Conservation (phyloP, 2,113 vertebrate species). For the Gyps fulvus region DNA sequence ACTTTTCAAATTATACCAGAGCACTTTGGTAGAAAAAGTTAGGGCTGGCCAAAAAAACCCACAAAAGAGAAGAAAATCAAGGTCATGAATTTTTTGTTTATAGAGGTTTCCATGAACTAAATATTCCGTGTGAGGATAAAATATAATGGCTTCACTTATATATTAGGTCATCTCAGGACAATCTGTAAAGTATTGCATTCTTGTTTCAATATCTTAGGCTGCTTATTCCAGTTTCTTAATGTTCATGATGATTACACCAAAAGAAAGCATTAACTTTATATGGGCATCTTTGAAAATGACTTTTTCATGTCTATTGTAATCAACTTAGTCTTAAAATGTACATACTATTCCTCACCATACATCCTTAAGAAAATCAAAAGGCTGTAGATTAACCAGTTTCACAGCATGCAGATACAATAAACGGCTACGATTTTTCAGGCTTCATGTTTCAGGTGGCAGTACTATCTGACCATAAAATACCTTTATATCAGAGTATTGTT, state of each 20-base stretch:
- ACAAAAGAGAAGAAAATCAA: background rate
- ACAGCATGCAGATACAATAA: background rate
- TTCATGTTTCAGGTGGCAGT: background rate
- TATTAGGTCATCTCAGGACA: background rate
- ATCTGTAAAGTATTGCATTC: background rate
- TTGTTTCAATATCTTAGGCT: background rate
- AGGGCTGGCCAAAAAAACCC: background rate
- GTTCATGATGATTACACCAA: background rate
- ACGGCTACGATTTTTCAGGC: background rate
- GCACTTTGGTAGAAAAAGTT: background rate
- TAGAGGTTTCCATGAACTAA: background rate
- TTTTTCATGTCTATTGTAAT: background rate
- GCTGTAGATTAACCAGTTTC: background rate
- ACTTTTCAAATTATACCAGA: background rate
- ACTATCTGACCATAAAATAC: background rate
- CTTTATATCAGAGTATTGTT: background rate
- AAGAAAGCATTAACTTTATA: background rate
- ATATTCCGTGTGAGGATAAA: background rate
- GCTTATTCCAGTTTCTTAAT: background rate
- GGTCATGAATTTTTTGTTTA: background rate
- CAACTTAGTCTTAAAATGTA: background rate
- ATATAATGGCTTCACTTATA: background rate
- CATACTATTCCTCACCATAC: background rate
- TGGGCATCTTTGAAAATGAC: background rate
- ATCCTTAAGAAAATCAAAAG: background rate